phyloP scores from a whole-genome alignment of 2,888 invertebrate genomes.

The Argyresthia goedartella region DNA sequence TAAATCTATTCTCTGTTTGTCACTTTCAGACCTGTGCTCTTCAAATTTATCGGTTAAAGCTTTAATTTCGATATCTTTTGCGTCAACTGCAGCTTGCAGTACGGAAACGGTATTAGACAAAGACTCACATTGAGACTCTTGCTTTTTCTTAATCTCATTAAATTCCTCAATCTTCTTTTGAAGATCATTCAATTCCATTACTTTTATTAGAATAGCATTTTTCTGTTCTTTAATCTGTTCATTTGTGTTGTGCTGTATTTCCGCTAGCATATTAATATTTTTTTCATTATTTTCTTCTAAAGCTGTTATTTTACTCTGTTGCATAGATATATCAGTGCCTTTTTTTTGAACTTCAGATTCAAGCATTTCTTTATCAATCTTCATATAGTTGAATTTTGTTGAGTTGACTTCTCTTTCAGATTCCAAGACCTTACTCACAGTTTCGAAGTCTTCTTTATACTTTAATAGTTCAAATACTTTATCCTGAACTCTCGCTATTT shows the following conservation, averaged over 20 bases:
- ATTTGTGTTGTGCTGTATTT: background rate
- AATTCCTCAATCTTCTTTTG: slow-evolving; percentile 20
- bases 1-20: slow-evolving; percentile 37
- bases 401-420: slow-evolving; percentile 26
- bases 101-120: slow-evolving; percentile 10
- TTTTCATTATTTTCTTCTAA: slow-evolving; percentile 15
- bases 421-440: slow-evolving; percentile 29
- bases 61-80: slow-evolving; percentile 23
- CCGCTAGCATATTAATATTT: slow-evolving; percentile 9
- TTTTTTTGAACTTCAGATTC: background rate
- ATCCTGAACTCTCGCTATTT: slow-evolving; percentile 23
- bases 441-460: slow-evolving; percentile 29
- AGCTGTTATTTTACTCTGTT: slow-evolving; percentile 17
- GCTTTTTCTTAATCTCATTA: slow-evolving; percentile 19
- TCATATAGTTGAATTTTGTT: slow-evolving; percentile 18
- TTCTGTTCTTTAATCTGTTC: background rate
- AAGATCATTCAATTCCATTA: slow-evolving; percentile 19
- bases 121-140: slow-evolving; percentile 20
- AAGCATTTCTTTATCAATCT: background rate
- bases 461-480: slow-evolving; percentile 27
- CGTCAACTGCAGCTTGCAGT: background rate
- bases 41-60: slow-evolving; percentile 20
- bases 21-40: slow-evolving; percentile 41
- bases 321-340: background rate
- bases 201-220: background rate